phyloP scores from a whole-genome alignment of 1,140 invertebrate species.

The Monochamus saltuarius region DNA sequence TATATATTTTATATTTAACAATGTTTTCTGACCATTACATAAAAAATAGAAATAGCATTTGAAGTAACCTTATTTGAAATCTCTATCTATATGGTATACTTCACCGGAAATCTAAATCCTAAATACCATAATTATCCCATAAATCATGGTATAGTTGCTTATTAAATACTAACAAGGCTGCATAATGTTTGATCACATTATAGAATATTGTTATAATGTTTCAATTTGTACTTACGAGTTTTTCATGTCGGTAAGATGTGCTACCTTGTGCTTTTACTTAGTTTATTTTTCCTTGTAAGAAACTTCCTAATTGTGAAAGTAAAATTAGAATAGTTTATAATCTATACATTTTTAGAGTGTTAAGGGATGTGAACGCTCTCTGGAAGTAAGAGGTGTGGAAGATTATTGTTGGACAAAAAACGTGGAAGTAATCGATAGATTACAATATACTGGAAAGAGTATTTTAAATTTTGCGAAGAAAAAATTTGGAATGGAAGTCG shows the following conservation, averaged over 20 bases:
- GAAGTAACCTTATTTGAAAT: background rate
- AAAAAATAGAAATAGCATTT: background rate
- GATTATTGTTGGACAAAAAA: slow-evolving; percentile 32
- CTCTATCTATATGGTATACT: too few species aligned
- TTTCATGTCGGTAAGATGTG: too few species aligned
- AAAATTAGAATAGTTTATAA: background rate
- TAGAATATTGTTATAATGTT: too few species aligned
- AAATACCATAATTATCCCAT: background rate
- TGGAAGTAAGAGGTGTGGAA: slow-evolving; percentile 29
- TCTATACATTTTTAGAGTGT: too few species aligned
- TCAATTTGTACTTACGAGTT: too few species aligned
- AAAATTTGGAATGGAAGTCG: slow-evolving; percentile 35
- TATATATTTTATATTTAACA: too few species aligned
- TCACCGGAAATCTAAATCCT: slow-evolving; percentile 5
- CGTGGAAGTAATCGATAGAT: slow-evolving; percentile 33
- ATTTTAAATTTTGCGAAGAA: slow-evolving; percentile 41
- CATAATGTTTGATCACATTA: too few species aligned
- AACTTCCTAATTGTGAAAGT: background rate
- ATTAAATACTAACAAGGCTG: too few species aligned
- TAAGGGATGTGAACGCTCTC: slow-evolving; percentile 29
- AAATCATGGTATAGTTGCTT: too few species aligned
- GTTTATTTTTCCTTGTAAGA: background rate
- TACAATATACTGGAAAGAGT: slow-evolving; percentile 35
- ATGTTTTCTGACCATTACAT: too few species aligned
- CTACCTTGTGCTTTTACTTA: too few species aligned